phyloP scores from a whole-genome alignment of 2,888 invertebrate genomes.

The Dendrolimus pini region DNA sequence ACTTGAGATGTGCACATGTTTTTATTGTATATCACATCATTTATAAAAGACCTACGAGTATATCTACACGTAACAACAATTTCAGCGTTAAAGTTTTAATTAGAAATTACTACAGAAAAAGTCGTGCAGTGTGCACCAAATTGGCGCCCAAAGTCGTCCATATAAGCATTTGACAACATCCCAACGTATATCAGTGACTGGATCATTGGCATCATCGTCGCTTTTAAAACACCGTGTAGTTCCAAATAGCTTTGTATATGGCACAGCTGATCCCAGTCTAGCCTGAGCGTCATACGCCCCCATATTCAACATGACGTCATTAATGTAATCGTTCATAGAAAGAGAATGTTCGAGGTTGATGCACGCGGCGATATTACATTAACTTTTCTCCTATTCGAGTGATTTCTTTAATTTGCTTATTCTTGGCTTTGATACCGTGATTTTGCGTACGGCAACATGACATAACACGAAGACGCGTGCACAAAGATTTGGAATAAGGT shows the following conservation, averaged over 20 bases:
- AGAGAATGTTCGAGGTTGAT: background rate
- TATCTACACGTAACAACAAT: no score
- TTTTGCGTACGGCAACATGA: no score
- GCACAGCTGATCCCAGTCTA: conserved; percentile 29
- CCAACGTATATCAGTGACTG: background rate
- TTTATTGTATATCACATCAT: no score
- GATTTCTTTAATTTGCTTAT: no score
- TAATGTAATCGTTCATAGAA: background rate
- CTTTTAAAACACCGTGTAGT: background rate
- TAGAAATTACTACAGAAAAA: background rate
- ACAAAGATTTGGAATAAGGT: no score
- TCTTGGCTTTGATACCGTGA: no score
- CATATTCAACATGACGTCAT: conserved; percentile 5
- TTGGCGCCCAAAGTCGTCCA: background rate
- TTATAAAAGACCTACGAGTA: no score
- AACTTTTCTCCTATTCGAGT: background rate
- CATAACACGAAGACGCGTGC: no score
- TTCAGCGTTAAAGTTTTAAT: no score
- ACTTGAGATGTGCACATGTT: no score
- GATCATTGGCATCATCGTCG: background rate
- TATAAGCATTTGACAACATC: background rate
- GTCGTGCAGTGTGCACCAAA: background rate
- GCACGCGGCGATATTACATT: background rate
- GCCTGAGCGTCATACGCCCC: conserved; percentile 27
- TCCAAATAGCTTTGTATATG: conserved; percentile 6